These are phyloP conservation scores for Percopsis omiscomaycus DNA, from an alignment of 2,797 vertebrate genomes.

Conservation along the genomic window DNA sequence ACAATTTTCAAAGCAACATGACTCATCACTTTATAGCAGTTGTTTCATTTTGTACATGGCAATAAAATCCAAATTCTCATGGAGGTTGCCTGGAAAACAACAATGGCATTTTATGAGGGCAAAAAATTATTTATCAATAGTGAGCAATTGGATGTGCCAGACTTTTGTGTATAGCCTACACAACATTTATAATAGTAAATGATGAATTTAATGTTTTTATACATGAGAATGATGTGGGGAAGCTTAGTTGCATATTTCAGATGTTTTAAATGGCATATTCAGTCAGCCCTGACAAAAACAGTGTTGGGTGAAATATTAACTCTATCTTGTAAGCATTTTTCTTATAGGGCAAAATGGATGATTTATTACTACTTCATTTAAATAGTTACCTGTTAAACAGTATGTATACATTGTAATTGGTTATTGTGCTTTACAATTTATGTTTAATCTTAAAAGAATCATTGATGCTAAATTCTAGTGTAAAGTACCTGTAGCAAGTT, in stretches of 20 bases:
- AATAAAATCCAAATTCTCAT: neutral
- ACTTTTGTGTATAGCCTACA: neutral
- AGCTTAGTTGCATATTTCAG: neutral
- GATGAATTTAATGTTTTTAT: too few relatives aligned
- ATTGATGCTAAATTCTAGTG: too few relatives aligned
- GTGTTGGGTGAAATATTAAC: conserved; percentile 55
- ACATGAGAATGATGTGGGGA: neutral
- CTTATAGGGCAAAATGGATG: conserved; percentile 28
- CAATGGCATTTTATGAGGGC: conserved; percentile 35
- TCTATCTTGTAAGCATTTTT: neutral
- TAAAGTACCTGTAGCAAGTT: too few relatives aligned
- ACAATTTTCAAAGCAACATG: neutral
- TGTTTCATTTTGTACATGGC: neutral
- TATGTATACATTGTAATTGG: neutral
- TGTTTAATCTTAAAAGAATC: neutral
- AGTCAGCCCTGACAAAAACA: neutral
- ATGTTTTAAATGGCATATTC: conserved; percentile 17
- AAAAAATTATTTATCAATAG: conserved; percentile 27
- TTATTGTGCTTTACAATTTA: neutral
- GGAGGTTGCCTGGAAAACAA: conserved; percentile 28
- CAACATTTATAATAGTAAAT: too few relatives aligned
- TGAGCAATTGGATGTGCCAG: conserved; percentile 14
- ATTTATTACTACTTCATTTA: conserved; percentile 39
- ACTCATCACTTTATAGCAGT: neutral
- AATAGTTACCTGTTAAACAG: neutral